Evolutionary conservation across 2,113 vertebrate genomes (phyloP), one percentile per base, ranked within the genome.

Genomic region (Camelus dromedarius): DNA sequence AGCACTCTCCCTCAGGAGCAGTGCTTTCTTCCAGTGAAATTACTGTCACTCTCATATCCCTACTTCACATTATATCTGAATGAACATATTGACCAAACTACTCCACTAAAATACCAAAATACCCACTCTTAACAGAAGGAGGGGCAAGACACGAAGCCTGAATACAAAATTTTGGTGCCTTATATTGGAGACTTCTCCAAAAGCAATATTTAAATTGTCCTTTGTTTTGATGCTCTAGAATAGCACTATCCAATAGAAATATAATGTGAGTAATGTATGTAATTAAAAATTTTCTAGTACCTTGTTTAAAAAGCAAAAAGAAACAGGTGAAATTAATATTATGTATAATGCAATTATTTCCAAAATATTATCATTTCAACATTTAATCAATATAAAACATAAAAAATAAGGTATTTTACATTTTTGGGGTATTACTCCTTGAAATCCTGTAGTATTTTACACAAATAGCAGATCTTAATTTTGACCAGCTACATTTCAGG

Each of bases 31-130:
- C 90, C 48, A 52, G 42, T 46, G 14, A 82, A 72, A 48, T 42
- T 58, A 81, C 22, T 38, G 20, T 73, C 46, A 70, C 12, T n/a
- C 48, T 87, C 52, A 69, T n/a, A 18, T 48, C 8, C 22, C 42
- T 15, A 46, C 18, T 42, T 73, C 64, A 20, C 11, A 24, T 14
- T 19, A 32, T 56, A 70, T 38, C 82, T 72, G 48, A 93, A 48
- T 58, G 54, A 52, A 64, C 9, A 26, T 38, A 67, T 18, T 11
- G 28, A 15, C 19, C 26, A 66, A 66, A 62, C 20, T 15, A 73
- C 14, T 58, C 58, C 28, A 72, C 15, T 42, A 81, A 93, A 88
- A 93, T 80, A 95, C 24, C 42, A 48, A 76, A 81, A 80, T 64
- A 7, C 62, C 52, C 38, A 38, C 24, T 75, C 26, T 30, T 77